Conservation (phyloP, 2,113 vertebrate genomes). For the Ancistrus triradiatus region DNA sequence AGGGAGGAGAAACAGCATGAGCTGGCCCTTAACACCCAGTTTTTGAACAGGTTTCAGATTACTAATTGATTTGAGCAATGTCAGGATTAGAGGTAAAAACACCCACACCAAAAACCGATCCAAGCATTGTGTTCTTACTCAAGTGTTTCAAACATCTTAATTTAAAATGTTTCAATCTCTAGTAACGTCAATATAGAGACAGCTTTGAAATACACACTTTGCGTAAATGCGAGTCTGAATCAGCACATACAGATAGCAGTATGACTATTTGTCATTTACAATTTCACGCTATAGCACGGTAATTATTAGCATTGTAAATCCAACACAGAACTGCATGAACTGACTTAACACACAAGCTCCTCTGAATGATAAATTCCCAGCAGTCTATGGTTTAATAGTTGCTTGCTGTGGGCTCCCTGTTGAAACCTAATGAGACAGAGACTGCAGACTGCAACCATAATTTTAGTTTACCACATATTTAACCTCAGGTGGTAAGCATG, state of each 20-base stretch:
- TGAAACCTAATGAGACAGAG: constrained; percentile 11
- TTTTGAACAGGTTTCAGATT: neutral
- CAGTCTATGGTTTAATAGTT: constrained; percentile 12
- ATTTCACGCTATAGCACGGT: neutral
- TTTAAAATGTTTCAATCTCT: too few relatives aligned
- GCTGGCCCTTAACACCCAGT: neutral
- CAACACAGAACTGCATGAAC: neutral
- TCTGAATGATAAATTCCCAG: constrained; percentile 5
- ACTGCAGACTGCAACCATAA: constrained; percentile 8
- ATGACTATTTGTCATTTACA: neutral
- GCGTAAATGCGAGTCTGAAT: neutral
- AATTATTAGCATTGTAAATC: neutral
- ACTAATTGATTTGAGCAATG: too few relatives aligned
- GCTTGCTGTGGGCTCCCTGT: neutral
- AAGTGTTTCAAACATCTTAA: too few relatives aligned
- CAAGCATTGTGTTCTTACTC: too few relatives aligned
- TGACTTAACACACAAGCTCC: constrained; percentile 12
- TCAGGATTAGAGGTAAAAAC: too few relatives aligned
- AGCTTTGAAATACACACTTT: neutral
- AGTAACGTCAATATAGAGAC: neutral
- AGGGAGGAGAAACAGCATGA: neutral
- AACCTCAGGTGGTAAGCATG: constrained; percentile 15
- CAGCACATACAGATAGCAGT: too few relatives aligned
- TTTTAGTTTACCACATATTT: neutral
- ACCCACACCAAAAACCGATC: too few relatives aligned